Conservation (phyloP, 2,797 vertebrate species). For the Acanthurus leucopareius region DNA sequence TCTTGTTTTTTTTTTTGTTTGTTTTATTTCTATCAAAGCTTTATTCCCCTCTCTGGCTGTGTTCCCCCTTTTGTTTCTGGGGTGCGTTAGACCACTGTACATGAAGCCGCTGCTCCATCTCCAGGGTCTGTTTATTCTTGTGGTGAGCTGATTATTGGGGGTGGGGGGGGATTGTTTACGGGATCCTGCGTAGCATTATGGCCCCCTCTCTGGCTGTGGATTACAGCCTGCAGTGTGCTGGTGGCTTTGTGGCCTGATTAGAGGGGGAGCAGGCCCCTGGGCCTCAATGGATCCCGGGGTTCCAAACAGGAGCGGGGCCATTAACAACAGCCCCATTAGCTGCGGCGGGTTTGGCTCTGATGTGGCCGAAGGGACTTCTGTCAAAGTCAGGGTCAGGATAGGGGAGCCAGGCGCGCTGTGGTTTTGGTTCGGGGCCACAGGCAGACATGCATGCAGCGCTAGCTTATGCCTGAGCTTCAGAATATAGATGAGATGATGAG, state of each 20-base stretch:
- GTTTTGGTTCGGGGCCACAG: slow-evolving; percentile 73
- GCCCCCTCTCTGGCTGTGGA: slow-evolving; percentile 71
- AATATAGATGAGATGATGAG: slow-evolving; percentile 74
- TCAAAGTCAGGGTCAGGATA: slow-evolving; percentile 71
- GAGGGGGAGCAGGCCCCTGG: slow-evolving; percentile 59
- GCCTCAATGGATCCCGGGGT: slow-evolving; percentile 58
- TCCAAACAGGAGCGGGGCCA: slow-evolving; percentile 77
- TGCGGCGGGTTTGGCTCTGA: slow-evolving; percentile 70
- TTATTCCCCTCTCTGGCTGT: background rate
- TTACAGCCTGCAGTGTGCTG: slow-evolving; percentile 70
- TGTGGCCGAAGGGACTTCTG: slow-evolving; percentile 77
- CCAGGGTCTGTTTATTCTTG: slow-evolving; percentile 77
- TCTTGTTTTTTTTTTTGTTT: background rate
- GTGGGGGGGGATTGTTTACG: slow-evolving; percentile 74
- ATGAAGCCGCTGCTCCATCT: slow-evolving; percentile 38
- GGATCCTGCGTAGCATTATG: slow-evolving; percentile 73
- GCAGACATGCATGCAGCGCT: slow-evolving; percentile 60
- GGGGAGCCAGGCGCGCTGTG: slow-evolving; percentile 66
- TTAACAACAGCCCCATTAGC: slow-evolving; percentile 82
- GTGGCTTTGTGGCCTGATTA: slow-evolving; percentile 82
- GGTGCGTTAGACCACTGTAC: slow-evolving; percentile 30
- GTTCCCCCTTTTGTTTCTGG: slow-evolving; percentile 26
- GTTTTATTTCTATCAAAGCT: slow-evolving; percentile 9
- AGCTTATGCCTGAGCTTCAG: slow-evolving; percentile 53
- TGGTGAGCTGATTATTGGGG: slow-evolving; percentile 63